These are phyloP conservation scores for Papilio protenor DNA, from an alignment of 2,888 invertebrate genomes.

Conservation along the genomic window DNA sequence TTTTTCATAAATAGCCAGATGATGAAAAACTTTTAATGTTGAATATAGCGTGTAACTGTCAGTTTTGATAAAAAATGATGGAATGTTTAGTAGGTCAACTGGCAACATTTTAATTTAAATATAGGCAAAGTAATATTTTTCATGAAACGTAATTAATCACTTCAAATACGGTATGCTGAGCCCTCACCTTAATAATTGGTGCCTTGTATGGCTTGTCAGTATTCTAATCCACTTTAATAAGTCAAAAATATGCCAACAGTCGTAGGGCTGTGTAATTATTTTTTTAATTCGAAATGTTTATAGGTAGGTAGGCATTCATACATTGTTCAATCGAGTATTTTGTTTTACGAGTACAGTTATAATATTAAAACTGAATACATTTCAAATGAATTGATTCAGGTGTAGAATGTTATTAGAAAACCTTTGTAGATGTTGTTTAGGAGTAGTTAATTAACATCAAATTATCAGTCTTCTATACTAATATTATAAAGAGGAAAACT, in stretches of 20 bases:
- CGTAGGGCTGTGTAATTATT: slow-evolving; percentile 7
- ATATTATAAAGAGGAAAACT: too few relatives aligned
- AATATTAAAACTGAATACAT: not conserved
- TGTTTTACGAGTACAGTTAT: not conserved
- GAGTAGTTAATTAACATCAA: too few relatives aligned
- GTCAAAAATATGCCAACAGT: slow-evolving; percentile 4
- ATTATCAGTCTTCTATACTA: too few relatives aligned
- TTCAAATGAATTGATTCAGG: not conserved
- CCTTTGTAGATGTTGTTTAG: not conserved
- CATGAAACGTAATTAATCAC: slow-evolving; percentile 35
- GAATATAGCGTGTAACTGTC: slow-evolving; percentile 11
- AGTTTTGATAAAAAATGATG: slow-evolving; percentile 16
- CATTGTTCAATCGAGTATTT: not conserved
- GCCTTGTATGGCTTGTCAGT: slow-evolving; percentile 28
- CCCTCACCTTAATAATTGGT: slow-evolving; percentile 18
- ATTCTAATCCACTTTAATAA: slow-evolving; percentile 32
- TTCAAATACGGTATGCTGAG: slow-evolving; percentile 14
- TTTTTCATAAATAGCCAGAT: not conserved
- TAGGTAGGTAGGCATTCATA: not conserved
- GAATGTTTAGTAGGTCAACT: slow-evolving; percentile 20
- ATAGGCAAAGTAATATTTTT: slow-evolving; percentile 18
- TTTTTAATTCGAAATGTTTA: not conserved
- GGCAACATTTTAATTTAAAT: slow-evolving; percentile 20
- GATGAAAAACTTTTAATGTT: not conserved
- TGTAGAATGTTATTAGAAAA: not conserved